Evolutionary conservation across 2,888 invertebrate genomes (phyloP), one percentile per base, ranked within the genome.

Genomic region (Acanthosoma haemorrhoidale): DNA sequence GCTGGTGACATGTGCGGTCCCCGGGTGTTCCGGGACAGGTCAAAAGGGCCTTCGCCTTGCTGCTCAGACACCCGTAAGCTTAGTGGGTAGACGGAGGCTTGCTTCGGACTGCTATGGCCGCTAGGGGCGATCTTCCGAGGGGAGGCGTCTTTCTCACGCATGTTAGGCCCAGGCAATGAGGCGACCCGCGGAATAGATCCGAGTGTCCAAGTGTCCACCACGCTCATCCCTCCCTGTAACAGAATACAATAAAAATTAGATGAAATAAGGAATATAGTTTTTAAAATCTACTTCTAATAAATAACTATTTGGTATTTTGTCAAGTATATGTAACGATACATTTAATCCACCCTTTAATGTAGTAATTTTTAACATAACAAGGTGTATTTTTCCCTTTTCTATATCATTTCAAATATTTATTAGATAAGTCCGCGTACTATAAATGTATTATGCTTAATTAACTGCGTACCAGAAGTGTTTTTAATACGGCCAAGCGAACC

Each of bases 91-190:
- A 88, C 87, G 75, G 88, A 86, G 74, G 87, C 89, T 80, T 88
- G 89, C 80, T 89, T 89, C 70, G 89, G 89, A 29, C 67, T 67
- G 67, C 67, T 67, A 32, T 67, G 67, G 32, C 67, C 67, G 67
- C 67, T 67, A 8, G 67, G 67, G 18, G 67, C 67, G 43, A 67
- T 67, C 51, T 67, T 67, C 36, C 92, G 87, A 80, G 92, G 93
- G 80, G 91, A 91, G 81, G 92, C 90, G 85, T 93, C 92, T 84
- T 94, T 93, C 85, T 93, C 93, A 85, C 93, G 87, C 89, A 90
- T 89, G 80, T 85, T 89, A 73, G 67, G 70, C 61, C 71, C 70
- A 72, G 73, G 68, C 80, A 77, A 81, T 79, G 77, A 81, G 79
- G 78, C 82, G 81, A 80, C 82, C 80, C 78, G 81, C 78, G 77